These are phyloP conservation scores for Carcina quercana DNA, from an alignment of 2,888 invertebrate genomes.

Conservation along the genomic window DNA sequence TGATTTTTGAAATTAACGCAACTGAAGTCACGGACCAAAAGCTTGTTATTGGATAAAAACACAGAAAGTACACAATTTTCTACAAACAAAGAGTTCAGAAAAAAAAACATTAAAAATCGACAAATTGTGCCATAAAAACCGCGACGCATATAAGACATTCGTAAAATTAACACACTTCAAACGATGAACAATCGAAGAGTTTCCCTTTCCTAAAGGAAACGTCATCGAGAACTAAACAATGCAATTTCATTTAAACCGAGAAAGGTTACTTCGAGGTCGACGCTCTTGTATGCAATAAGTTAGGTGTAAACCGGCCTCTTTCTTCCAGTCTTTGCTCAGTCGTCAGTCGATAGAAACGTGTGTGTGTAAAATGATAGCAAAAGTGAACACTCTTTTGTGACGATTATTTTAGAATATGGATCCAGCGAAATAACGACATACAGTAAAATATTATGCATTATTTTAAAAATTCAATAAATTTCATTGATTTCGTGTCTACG, in stretches of 20 bases:
- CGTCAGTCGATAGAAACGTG: conserved; percentile 6
- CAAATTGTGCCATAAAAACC: conserved; percentile 1
- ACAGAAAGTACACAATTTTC: too few relatives aligned
- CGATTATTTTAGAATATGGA: too few relatives aligned
- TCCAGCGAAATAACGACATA: not conserved
- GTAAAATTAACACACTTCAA: conserved; percentile 5
- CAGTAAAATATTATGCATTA: too few relatives aligned
- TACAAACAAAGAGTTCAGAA: conserved; percentile 1
- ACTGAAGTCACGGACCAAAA: too few relatives aligned
- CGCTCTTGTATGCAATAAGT: conserved; percentile 10
- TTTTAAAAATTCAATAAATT: conserved; percentile 8
- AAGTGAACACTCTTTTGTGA: too few relatives aligned
- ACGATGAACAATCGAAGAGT: conserved; percentile 17
- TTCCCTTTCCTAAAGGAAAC: conserved; percentile 16
- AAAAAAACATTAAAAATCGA: conserved; percentile 1
- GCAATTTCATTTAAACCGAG: conserved; percentile 11
- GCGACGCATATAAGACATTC: conserved; percentile 2
- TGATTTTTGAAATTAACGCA: too few relatives aligned
- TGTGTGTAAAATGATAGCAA: too few relatives aligned
- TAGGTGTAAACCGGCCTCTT: conserved; percentile 4
- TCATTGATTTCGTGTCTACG: conserved; percentile 15
- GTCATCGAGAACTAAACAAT: conserved; percentile 17
- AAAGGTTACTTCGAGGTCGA: conserved; percentile 15
- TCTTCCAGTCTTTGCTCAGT: conserved; percentile 9
- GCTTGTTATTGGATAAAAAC: too few relatives aligned